Evolutionary conservation across 2,888 invertebrate species (phyloP), one percentile per base, ranked within the genome.

Genomic region (Lithophane semibrunnea): DNA sequence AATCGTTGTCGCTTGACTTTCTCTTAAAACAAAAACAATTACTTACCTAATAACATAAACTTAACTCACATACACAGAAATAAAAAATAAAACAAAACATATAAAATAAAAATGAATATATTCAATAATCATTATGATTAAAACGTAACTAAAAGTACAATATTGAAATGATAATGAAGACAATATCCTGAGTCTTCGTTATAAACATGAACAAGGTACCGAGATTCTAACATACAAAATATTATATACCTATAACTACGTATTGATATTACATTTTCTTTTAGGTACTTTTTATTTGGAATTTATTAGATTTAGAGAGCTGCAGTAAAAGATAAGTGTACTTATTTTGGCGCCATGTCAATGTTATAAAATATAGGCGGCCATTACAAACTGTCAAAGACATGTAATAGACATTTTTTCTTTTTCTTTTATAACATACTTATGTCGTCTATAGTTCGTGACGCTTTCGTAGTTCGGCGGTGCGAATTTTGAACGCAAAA

Each of bases 101-200:
- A 92, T 95, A 94, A 96, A 96, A 96, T 96, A 96, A 96, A 96
- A 96, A 95, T 95, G 95, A 95, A 95, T 96, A 96, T 96, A 96
- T 96, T 96, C 93, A 96, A 94, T 94, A 93, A 95, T 93, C 90
- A 93, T 94, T 94, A 95, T 91, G 94, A 94, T 94, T 95, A 94
- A 94, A 90, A 93, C 92, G 90, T 94, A 94, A 94, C 93, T 95
- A 94, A 94, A 94, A 94, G 91, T 94, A 94, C 92, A 92, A 92
- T 92, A 92, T 93, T 89, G 92, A 93, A 93, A 92, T 92, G 90
- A 92, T 91, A 91, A 88, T 88, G 91, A 94, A 92, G 92, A 94
- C 92, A 89, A 76, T 77, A 80, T 79, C 71, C 68, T 79, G 61
- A 77, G 85, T 84, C 86, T 85, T 84, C 88, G 42, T 52, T 63